Percentiles rank a stretch among this genome's conserved stretches.
phyloP scores from a whole-genome alignment of 1,140 invertebrate genomes.

The Phortica variegata region DNA sequence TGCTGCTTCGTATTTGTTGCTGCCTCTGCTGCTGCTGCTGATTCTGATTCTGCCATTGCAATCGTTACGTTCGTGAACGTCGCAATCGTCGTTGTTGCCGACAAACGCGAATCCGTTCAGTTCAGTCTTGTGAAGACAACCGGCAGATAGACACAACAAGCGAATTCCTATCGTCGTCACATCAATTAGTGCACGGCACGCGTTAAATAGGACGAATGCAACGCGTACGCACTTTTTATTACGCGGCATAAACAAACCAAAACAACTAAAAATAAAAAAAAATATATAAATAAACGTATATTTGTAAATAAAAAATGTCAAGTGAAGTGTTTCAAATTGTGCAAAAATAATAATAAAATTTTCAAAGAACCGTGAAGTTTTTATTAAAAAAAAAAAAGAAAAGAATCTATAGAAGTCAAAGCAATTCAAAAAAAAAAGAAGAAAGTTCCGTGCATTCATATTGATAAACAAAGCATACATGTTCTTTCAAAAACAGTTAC shows the following conservation, averaged over 20 bases:
- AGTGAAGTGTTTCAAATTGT: no score
- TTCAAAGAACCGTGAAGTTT: no score
- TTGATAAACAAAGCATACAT: slow-evolving; percentile 11
- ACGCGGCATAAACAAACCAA: slow-evolving; percentile 8
- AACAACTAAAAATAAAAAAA: slow-evolving; percentile 3
- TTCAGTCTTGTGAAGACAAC: slow-evolving; percentile 54
- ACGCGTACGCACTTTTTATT: no score
- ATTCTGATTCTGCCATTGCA: slow-evolving; percentile 1
- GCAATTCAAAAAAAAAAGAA: no score
- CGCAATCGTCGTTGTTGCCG: background rate
- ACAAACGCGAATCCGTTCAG: slow-evolving; percentile 31
- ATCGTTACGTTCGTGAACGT: no score
- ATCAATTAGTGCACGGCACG: no score
- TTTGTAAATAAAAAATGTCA: no score
- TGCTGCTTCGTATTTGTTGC: slow-evolving; percentile 1
- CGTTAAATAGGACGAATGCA: no score
- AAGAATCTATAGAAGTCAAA: background rate
- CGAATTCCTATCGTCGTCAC: no score
- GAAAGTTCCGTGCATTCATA: no score
- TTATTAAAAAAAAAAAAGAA: slow-evolving; percentile 5
- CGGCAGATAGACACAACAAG: slow-evolving; percentile 55
- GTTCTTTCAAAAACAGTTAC: slow-evolving; percentile 18
- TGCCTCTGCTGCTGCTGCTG: slow-evolving; percentile 2
- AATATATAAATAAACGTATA: slow-evolving; percentile 8
- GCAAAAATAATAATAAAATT: no score